Conservation (phyloP, 2,797 vertebrate genomes). For the Rhabdomys pumilio region DNA sequence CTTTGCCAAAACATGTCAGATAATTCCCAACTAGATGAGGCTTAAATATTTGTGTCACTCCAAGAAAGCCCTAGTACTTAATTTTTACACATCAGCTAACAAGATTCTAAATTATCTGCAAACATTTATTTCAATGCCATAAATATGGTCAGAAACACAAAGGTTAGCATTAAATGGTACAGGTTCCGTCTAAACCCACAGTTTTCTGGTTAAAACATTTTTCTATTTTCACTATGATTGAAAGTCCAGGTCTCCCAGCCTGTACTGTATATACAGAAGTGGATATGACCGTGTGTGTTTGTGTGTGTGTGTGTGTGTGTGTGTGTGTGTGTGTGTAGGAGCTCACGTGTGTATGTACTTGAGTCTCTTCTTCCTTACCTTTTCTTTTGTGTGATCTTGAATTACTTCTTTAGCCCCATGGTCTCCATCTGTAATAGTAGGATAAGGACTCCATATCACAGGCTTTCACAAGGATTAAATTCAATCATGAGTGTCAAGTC, state of each 20-base stretch:
- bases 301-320: too few species aligned
- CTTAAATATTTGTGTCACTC: neutral
- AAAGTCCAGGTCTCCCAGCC: neutral
- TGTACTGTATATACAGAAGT: neutral
- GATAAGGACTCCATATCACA: slow-evolving; percentile 61
- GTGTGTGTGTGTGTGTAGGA: too few species aligned
- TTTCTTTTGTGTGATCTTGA: slow-evolving; percentile 35
- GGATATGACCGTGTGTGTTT: neutral
- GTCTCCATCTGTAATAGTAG: slow-evolving; percentile 36
- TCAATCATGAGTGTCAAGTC: slow-evolving; percentile 60
- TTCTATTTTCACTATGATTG: neutral
- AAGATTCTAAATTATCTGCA: neutral
- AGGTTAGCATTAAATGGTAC: neutral
- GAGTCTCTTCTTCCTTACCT: neutral
- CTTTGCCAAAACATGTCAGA: neutral
- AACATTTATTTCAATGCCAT: neutral
- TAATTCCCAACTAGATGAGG: neutral
- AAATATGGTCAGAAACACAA: neutral
- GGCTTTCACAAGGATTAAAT: slow-evolving; percentile 63
- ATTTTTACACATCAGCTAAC: neutral
- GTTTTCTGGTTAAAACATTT: neutral
- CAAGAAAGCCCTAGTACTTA: neutral
- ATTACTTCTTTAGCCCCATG: slow-evolving; percentile 67
- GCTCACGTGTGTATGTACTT: neutral
- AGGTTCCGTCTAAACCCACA: neutral